Evolutionary conservation across 1,140 invertebrate species (phyloP), one percentile per base, ranked within the genome.

Genomic region (Drosophila quadrilineata): DNA sequence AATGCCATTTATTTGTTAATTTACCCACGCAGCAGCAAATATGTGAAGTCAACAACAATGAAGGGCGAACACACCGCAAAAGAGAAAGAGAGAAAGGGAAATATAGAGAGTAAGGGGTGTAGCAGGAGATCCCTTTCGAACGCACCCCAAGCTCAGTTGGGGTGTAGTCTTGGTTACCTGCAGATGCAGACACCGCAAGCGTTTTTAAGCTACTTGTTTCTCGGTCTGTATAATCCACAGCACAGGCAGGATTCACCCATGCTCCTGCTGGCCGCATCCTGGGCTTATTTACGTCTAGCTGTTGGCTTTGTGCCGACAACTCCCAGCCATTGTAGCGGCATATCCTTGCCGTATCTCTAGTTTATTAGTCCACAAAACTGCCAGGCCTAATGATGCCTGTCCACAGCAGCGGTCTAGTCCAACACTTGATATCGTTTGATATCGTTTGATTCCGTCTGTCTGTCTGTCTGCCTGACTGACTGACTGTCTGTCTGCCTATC

Each of bases 1-100:
- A 80, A 82, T 77, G 65, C 73, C 79, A 85, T 84, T 84, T 84
- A 84, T 84, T 84, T 84, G 77, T 84, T 84, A 85, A 84, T 84
- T 84, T 84, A 85, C 69, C 73, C 77, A 82, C 69, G 75, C 65
- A 82, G 53, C 69, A 77, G 70, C 77, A 77, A 85, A 85, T 77
- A 84, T 85, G 74, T 73, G 79, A 72, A 73, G 65, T 60, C 57
- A 57, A 84, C 76, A 82, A 77, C 73, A 60, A n/a, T n/a, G n/a
- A n/a, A n/a, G n/a, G n/a, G n/a, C n/a, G n/a, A n/a, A n/a, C n/a
- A n/a, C n/a, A n/a, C n/a, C n/a, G n/a, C n/a, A n/a, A n/a, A n/a
- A n/a, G n/a, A n/a, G n/a, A n/a, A n/a, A n/a, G n/a, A n/a, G n/a
- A n/a, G n/a, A n/a, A n/a, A n/a, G n/a, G n/a, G n/a, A n/a, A n/a